A percentile compares a stretch with the other conserved stretches of the same genome.
Evolutionary conservation across 2,888 invertebrate species (phyloP).

Genomic region (Horisme vitalbata): DNA sequence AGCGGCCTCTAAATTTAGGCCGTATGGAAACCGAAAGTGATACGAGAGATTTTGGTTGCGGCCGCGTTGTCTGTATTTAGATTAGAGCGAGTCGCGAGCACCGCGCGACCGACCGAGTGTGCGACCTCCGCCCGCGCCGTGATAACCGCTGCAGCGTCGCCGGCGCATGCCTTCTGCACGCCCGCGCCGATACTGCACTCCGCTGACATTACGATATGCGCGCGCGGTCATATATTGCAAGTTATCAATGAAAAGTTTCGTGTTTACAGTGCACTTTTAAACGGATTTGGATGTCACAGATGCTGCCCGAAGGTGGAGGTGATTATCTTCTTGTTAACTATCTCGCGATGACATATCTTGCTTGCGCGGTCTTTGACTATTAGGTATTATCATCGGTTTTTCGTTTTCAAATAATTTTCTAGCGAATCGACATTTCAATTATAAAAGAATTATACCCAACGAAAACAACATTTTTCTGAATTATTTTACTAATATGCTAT

Average conservation of each 20-base stretch:
- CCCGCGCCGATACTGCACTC: slow-evolving; percentile 18
- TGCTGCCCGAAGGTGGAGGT: slow-evolving; percentile 78
- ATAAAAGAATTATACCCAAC: too few species aligned
- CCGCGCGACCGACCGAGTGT: slow-evolving; percentile 20
- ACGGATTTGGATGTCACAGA: slow-evolving; percentile 74
- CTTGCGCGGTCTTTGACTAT: not conserved
- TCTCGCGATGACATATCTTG: slow-evolving; percentile 9
- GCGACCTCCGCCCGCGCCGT: slow-evolving; percentile 28
- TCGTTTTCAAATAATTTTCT: not conserved
- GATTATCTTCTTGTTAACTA: slow-evolving; percentile 45
- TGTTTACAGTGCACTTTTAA: slow-evolving; percentile 44
- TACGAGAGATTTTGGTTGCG: slow-evolving; percentile 78
- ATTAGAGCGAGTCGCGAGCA: slow-evolving; percentile 61
- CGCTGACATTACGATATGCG: slow-evolving; percentile 19
- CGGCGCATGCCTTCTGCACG: too few species aligned
- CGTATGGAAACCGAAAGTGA: slow-evolving; percentile 80
- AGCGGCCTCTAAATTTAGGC: slow-evolving; percentile 81
- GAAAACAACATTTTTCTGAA: too few species aligned
- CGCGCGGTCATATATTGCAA: slow-evolving; percentile 26
- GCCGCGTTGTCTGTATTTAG: slow-evolving; percentile 80
- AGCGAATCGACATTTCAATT: too few species aligned
- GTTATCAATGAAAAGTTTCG: slow-evolving; percentile 46
- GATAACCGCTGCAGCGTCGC: slow-evolving; percentile 32
- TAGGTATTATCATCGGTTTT: not conserved
- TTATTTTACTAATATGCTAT: not conserved